Evolutionary conservation across 2,888 invertebrate species (phyloP), one percentile per base, ranked within the genome.

Genomic region (Lutraria lutraria): DNA sequence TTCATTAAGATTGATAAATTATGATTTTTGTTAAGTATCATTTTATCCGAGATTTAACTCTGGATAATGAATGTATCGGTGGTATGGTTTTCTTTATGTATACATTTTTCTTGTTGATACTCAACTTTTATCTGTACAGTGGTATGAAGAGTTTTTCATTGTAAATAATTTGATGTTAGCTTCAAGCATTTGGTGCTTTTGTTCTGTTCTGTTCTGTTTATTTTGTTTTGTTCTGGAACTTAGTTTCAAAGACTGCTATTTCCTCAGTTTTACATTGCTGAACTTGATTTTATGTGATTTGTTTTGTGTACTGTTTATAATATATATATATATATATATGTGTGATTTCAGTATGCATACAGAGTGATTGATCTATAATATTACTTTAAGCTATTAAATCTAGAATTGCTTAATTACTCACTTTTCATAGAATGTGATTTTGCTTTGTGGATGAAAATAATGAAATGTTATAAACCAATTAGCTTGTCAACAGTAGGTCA

Each of bases 151-250:
- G 8, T 60, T 68, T 25, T 10, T 68, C 0, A n/a, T 68, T 68
- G n/a, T 68, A 10, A 25, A 25, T 68, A 13, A 25, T 68, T 68
- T 68, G 4, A 68, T 68, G 25, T 63, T 68, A 68, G 63, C 63
- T 68, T 68, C 63, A 68, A 68, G 63, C 63, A 25, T 68, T 68
- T 68, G 63, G 63, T 68, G 63, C 63, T 25, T 68, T n/a, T 68
- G n/a, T 68, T 25, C 13, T 68, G 56, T 56, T 56, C 56, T 56
- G 56, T 56, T 56, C 12, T 8, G 3, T 56, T 12, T 2, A 8
- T 19, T 16, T 15, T 19, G 16, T 56, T n/a, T n/a, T n/a, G n/a
- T n/a, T n/a, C n/a, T n/a, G 56, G 15, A 19, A 56, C 19, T 56
- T 8, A 56, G 15, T 15, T 15, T 19, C 19, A 15, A 15, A 56